phyloP scores from a whole-genome alignment of 64 coral and sea anemone species.

The Orbicella faveolata region DNA sequence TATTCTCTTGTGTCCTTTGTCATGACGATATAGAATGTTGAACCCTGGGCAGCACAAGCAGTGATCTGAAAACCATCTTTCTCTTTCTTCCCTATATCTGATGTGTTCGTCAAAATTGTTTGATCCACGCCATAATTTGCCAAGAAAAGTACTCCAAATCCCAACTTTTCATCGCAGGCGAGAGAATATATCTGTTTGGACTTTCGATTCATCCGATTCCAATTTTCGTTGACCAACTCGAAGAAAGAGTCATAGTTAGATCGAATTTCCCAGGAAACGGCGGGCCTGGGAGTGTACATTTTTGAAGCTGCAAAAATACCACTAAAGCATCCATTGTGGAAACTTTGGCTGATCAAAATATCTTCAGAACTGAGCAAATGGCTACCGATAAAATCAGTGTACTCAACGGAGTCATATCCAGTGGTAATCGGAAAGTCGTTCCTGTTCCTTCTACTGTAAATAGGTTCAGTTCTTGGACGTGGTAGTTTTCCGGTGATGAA shows the following conservation, averaged over 20 bases:
- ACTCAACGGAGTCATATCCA: background rate
- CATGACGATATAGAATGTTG: constrained; percentile 22
- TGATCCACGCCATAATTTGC: background rate
- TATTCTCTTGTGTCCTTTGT: constrained; percentile 26
- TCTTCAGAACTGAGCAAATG: background rate
- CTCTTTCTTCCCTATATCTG: background rate
- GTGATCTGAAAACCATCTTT: background rate
- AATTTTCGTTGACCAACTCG: background rate
- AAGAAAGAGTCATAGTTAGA: background rate
- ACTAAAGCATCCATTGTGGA: background rate
- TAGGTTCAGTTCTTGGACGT: background rate
- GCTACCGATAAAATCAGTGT: background rate
- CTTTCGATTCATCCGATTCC: too few relatives aligned
- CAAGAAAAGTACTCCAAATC: constrained; percentile 16
- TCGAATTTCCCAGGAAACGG: background rate
- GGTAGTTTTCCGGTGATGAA: background rate
- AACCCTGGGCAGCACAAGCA: background rate
- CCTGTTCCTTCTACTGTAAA: background rate
- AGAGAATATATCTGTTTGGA: background rate
- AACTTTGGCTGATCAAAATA: background rate
- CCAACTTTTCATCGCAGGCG: constrained; percentile 2
- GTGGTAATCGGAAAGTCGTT: background rate
- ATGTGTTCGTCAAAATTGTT: background rate
- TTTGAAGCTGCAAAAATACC: background rate
- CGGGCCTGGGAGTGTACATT: background rate